Evolutionary conservation across 2,888 invertebrate genomes (phyloP), one percentile per base, ranked within the genome.

Genomic region (Tribolium freemani): DNA sequence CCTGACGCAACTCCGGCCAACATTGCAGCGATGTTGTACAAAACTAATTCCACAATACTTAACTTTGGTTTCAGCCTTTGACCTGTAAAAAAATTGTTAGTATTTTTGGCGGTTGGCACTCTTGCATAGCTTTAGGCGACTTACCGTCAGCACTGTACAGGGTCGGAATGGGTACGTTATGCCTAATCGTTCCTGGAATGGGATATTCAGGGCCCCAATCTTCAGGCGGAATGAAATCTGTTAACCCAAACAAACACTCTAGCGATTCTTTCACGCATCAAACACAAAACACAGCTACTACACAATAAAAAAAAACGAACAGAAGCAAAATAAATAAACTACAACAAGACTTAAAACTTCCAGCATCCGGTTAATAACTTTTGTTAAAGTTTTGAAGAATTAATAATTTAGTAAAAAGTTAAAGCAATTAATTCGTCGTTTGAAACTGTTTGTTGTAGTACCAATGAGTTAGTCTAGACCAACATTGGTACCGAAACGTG

Each of bases 21-120:
- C 88, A 97, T 90, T 63, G 96, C 94, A 64, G 96, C 96, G 90
- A 97, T 95, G 86, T 96, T 96, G 89, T 95, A 97, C 75, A 98
- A 88, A 77, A 93, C 94, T 88, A 90, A 88, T 87, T 93, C 93
- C 79, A 93, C 91, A 85, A 93, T 91, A 83, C 92, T 90, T 77
- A 92, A 89, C 86, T 93, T 93, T 85, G 92, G 92, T 87, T 87
- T 89, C 81, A 89, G 88, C 83, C 89, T 88, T 77, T 90, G 89
- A 77, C 86, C 86, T 86, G 56, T n/a, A 48, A 57, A 57, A 48
- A 57, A 57, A 48, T 48, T 2, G 11, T 38, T 5, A 45, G 1
- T 26, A 58, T 58, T 61, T 10, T 46, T 21, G 30, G 8, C 30
- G 9, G 20, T 58, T 10, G 20, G n/a, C 6, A 13, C 13, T 10